Conservation (phyloP, 2,113 vertebrate species). For the Hemiprocne comata region DNA sequence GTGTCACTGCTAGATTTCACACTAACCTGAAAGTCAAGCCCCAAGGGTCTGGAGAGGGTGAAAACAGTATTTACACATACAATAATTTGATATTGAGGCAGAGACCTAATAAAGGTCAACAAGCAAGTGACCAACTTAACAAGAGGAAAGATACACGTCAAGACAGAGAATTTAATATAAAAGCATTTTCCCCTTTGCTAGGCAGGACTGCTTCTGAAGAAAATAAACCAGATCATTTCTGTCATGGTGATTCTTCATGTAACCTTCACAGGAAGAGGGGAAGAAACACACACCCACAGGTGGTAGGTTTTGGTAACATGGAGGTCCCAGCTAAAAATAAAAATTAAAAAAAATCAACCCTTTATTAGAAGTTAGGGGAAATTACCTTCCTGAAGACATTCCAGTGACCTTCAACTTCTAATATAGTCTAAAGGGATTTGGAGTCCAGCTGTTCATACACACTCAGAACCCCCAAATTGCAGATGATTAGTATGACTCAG, state of each 20-base stretch:
- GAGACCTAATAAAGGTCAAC: not conserved
- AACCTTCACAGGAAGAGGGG: not conserved
- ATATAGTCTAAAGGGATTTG: not conserved
- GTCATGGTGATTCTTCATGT: not conserved
- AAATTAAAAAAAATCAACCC: no score
- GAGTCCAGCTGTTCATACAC: not conserved
- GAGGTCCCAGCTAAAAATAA: not conserved
- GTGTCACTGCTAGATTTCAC: not conserved
- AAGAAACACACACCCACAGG: not conserved
- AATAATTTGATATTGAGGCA: not conserved
- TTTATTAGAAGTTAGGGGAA: not conserved
- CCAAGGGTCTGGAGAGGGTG: not conserved
- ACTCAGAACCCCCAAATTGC: not conserved
- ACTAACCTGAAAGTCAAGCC: not conserved
- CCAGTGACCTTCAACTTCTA: not conserved
- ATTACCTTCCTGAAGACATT: not conserved
- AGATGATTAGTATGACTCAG: not conserved
- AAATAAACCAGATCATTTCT: not conserved
- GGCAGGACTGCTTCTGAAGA: not conserved
- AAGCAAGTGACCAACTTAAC: not conserved
- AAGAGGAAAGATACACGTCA: not conserved
- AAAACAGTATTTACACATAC: not conserved
- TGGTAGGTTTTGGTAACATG: not conserved
- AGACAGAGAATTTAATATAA: not conserved
- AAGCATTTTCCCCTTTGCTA: not conserved